Base-by-base conservation (phyloP, 2,888 invertebrate genomes). In the Agrochola lota region DNA sequence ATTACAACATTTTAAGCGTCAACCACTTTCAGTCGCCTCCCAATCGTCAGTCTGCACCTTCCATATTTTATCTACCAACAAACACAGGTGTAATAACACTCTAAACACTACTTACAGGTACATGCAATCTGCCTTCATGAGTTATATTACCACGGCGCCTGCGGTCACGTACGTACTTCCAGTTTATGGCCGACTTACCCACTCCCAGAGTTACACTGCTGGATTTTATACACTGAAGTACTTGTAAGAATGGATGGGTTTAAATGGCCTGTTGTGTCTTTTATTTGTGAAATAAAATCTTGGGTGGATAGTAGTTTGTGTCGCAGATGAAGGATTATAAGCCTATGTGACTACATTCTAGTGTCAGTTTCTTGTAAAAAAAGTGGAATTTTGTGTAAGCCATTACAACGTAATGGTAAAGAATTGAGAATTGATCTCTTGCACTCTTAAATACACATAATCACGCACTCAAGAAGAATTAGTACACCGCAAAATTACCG, bases 221-320 rank as follows among this genome's bases (percentile, higher is more conserved):
- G 80, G 87, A 85, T 87, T 88, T 88, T 88, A 88, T 88, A 80
- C 66, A 79, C 80, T 78, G 78, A 86, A 87, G 88, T 87, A 78
- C 83, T 87, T 81, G 84, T 85, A 71, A 79, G 71, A 87, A 87
- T 85, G 73, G 59, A 86, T 85, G 86, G 77, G 40, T 71, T 79
- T 71, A 79, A 78, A 88, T 86, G 67, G 77, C 35, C 66, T 80
- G 82, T 80, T 67, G 75, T 85, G 77, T 79, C 83, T 80, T 87
- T 88, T 88, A 85, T 87, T 82, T 81, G 75, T 26, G 70, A 23
- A 7, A 71, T 80, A 80, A 73, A 81, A 77, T 85, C 75, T 71
- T 63, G 26, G 46, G 30, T 26, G 35, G 40, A 70, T 73, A 35
- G 63, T 59, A 17, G 30, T 74, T 78, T 52, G 55, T 67, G 66